Evolutionary conservation across 1,140 invertebrate genomes (phyloP).

Genomic region (Lethrus apterus): DNA sequence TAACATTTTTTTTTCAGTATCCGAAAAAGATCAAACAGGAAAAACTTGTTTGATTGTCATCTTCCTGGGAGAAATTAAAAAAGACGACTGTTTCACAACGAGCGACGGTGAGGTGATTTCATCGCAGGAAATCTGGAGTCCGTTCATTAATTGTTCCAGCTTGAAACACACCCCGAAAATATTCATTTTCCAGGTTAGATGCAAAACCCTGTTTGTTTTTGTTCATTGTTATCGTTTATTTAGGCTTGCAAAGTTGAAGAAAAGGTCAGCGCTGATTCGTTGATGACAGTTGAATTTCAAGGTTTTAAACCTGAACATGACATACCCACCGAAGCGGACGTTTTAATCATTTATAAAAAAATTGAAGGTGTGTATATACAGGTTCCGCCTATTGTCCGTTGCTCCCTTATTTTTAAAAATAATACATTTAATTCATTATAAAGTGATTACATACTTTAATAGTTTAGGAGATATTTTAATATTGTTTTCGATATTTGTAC

Average conservation of each 20-base stretch:
- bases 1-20: background rate
- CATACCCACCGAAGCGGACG: conserved; percentile 14
- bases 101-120: background rate
- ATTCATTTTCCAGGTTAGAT: conserved; percentile 14
- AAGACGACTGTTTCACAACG: background rate
- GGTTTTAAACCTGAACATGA: background rate
- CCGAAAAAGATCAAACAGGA: background rate
- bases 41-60: conserved; percentile 6
- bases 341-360: conserved; percentile 11
- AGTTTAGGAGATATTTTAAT: background rate
- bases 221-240: background rate
- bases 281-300: background rate
- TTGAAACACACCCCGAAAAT: conserved; percentile 14
- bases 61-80: background rate
- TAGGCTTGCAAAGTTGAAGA: background rate
- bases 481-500: background rate
- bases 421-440: conserved; percentile 1
- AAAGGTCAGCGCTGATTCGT: background rate
- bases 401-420: conserved; percentile 6
- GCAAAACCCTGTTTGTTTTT: background rate
- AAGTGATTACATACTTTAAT: conserved; percentile 4
- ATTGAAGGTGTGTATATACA: background rate
- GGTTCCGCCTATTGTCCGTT: background rate
- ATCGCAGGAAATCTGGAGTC: conserved; percentile 2
- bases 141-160: conserved; percentile 5